Evolutionary conservation across 2,113 vertebrate species (phyloP).

Genomic region (Ploceus nigricollis): DNA sequence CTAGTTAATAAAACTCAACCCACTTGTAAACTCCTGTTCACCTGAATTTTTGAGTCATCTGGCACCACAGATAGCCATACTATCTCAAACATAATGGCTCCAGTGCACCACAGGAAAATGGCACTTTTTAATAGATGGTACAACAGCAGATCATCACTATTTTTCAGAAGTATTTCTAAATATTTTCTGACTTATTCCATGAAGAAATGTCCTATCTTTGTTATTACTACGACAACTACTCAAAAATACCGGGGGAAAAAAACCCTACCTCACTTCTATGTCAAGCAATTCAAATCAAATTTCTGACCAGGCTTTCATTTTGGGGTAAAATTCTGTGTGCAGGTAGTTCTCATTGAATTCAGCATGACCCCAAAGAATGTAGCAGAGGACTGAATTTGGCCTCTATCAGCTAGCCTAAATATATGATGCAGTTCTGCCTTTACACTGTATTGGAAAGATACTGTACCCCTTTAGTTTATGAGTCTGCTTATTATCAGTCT

Average conservation of each 20-base stretch:
- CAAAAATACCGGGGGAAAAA: not conserved
- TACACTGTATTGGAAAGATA: conserved; percentile 29
- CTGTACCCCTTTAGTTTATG: not conserved
- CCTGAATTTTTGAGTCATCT: not conserved
- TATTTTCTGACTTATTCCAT: not conserved
- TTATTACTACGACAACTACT: not conserved
- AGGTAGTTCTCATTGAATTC: conserved; percentile 48
- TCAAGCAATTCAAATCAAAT: conserved; percentile 29
- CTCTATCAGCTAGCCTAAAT: conserved; percentile 18
- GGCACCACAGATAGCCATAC: not conserved
- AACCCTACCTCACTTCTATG: not conserved
- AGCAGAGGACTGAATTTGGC: conserved; percentile 24
- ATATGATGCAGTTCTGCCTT: not conserved
- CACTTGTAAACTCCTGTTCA: not conserved
- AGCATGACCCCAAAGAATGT: conserved; percentile 27
- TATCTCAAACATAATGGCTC: not conserved
- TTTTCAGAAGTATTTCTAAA: not conserved
- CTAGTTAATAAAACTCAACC: not conserved
- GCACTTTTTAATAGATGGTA: not conserved
- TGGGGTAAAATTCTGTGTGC: not conserved
- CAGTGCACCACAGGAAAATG: not conserved
- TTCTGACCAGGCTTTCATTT: not conserved
- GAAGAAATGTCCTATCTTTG: not conserved
- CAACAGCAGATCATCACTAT: not conserved
- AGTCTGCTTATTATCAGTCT: conserved; percentile 43